Base-by-base conservation (phyloP, 2,888 invertebrate genomes). In the Synergus itoensis region DNA sequence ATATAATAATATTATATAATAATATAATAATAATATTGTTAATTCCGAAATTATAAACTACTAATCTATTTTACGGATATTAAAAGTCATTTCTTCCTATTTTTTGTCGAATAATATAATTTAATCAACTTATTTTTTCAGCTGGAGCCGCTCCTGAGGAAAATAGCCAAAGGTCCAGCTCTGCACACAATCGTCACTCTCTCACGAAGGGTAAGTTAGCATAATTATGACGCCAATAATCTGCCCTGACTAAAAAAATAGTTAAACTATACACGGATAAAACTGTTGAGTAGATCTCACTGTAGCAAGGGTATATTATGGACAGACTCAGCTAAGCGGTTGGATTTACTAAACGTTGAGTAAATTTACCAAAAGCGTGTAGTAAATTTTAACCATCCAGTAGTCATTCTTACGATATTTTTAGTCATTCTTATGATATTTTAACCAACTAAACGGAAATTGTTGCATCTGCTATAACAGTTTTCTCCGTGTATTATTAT, bases 91-190 rank as follows among this genome's bases (percentile, higher is more conserved):
- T 40, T 65, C n/a, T 0, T 41, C 4, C 4, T 14, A 41, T 41
- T 65, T n/a, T 18, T 41, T n/a, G 2, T 40, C 41, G 0, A 65
- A 65, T 79, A 77, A 76, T 76, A 76, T 78, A 64, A 78, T 53
- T 76, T 77, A 77, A 76, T 77, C 43, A 83, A 82, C 85, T 86
- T 84, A 88, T 57, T 87, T 81, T 92, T 91, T 1, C 90, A 93
- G 93, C 93, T 91, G 93, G 93, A 91, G 92, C 93, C 87, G 92
- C 93, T 91, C 92, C 93, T 88, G 93, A 92, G 88, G 93, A 93
- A 88, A 89, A 89, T 88, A 92, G 89, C 90, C 93, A 93, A 89
- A 92, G 92, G 90, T 90, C 92, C 89, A 91, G 90, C 88, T 91
- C 91, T 86, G 90, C 91, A 89, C 90, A 91, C 89, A 90, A 90